phyloP scores from a whole-genome alignment of 2,113 vertebrate genomes.

The Hyperopisus bebe region DNA sequence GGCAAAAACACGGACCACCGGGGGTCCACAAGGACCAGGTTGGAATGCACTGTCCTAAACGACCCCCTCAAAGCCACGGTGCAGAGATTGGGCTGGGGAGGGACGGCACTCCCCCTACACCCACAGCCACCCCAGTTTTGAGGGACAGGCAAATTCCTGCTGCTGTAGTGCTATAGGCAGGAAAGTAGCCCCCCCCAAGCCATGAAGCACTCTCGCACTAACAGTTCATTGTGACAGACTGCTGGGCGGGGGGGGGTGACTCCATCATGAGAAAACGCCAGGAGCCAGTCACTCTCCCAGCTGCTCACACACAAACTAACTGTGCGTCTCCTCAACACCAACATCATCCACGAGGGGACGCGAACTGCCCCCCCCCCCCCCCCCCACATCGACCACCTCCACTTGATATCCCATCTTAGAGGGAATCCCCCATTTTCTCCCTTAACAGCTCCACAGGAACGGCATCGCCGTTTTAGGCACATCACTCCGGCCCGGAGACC shows the following conservation, averaged over 20 bases:
- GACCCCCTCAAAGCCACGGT: background rate
- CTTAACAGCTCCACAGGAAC: background rate
- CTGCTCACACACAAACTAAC: background rate
- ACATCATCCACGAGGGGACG: background rate
- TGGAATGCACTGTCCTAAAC: background rate
- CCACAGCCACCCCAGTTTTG: background rate
- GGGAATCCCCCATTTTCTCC: background rate
- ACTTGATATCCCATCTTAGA: background rate
- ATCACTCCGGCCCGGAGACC: background rate
- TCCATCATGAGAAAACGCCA: background rate
- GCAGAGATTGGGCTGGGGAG: background rate
- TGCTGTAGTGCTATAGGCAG: background rate
- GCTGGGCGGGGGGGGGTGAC: background rate
- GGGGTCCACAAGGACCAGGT: no score
- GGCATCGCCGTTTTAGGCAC: background rate
- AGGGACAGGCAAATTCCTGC: background rate
- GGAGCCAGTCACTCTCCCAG: background rate
- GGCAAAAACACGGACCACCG: no score
- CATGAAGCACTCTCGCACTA: background rate
- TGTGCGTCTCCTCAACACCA: background rate
- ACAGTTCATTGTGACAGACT: background rate
- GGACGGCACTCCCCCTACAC: background rate
- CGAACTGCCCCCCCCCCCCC: background rate
- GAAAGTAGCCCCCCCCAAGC: background rate
- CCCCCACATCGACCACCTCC: background rate